Conservation (phyloP, 2,797 vertebrate genomes). For the Pseudochirops cupreus region DNA sequence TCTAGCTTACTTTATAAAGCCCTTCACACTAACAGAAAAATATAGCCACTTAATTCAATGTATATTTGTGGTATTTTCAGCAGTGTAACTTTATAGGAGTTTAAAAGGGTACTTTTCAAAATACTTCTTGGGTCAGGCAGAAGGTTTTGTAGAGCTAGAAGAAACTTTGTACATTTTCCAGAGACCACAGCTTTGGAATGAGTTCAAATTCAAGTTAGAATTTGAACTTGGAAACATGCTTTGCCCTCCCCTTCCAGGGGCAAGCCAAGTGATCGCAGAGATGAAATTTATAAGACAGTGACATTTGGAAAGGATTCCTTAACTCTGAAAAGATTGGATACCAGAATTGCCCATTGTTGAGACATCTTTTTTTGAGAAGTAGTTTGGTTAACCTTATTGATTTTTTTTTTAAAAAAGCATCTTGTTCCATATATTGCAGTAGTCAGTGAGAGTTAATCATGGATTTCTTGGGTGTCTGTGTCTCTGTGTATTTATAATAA, state of each 20-base stretch:
- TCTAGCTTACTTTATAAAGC: neutral
- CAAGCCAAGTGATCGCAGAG: neutral
- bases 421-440: neutral
- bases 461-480: neutral
- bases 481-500: too few species aligned
- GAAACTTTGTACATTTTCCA: constrained; percentile 28
- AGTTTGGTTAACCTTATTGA: neutral
- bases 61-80: constrained; percentile 9
- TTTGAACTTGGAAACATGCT: constrained; percentile 36
- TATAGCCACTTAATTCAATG: constrained; percentile 25
- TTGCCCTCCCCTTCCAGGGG: neutral
- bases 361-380: neutral
- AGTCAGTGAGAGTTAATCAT: neutral
- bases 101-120: constrained; percentile 15
- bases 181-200: constrained; percentile 9
- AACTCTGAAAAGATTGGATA: neutral
- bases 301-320: neutral
- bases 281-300: neutral
- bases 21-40: constrained; percentile 46
- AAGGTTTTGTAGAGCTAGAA: neutral
- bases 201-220: constrained; percentile 39
- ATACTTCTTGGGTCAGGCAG: neutral
- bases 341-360: neutral
- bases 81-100: constrained; percentile 18
- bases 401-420: neutral